A percentile compares a stretch with the other conserved stretches of the same genome.
These are phyloP conservation scores for Caenorhabditis drosophilae DNA, from an alignment of 2,888 invertebrate species.

Conservation along the genomic window DNA sequence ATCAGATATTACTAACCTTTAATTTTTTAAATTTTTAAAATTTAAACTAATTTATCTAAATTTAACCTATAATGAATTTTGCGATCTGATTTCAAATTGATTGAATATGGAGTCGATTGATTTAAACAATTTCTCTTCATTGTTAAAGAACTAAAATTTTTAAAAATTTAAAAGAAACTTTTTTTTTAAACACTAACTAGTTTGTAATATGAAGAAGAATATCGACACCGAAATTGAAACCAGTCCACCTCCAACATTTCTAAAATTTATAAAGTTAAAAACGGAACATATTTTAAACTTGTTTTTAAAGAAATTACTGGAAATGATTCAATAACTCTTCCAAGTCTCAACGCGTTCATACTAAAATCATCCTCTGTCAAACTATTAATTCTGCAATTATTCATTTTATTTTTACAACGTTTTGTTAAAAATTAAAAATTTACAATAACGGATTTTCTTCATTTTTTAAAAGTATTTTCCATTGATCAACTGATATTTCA, in stretches of 20 bases:
- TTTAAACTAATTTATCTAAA: not conserved
- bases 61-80: conserved; percentile 49
- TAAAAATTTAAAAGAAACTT: not conserved
- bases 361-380: conserved; percentile 45
- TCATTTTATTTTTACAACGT: not conserved
- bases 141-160: conserved; percentile 27
- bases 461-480: conserved; percentile 45
- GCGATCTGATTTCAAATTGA: conserved; percentile 31
- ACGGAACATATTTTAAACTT: not conserved
- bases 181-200: conserved; percentile 19
- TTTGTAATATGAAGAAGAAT: conserved; percentile 44
- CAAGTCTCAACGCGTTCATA: conserved; percentile 43
- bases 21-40: not conserved
- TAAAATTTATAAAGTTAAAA: conserved; percentile 23
- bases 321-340: conserved; percentile 39
- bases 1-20: conserved; percentile 24
- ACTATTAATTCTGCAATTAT: not conserved
- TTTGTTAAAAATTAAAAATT: not conserved
- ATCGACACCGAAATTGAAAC: conserved; percentile 59
- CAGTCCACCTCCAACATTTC: conserved; percentile 63
- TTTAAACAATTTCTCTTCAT: conserved; percentile 48
- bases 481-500: conserved; percentile 39
- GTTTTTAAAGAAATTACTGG: conserved; percentile 23
- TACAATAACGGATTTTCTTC: conserved; percentile 40
- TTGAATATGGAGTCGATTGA: conserved; percentile 44